Base-by-base conservation (phyloP, 2,888 invertebrate genomes). In the Coronaproctus castanopsis region DNA sequence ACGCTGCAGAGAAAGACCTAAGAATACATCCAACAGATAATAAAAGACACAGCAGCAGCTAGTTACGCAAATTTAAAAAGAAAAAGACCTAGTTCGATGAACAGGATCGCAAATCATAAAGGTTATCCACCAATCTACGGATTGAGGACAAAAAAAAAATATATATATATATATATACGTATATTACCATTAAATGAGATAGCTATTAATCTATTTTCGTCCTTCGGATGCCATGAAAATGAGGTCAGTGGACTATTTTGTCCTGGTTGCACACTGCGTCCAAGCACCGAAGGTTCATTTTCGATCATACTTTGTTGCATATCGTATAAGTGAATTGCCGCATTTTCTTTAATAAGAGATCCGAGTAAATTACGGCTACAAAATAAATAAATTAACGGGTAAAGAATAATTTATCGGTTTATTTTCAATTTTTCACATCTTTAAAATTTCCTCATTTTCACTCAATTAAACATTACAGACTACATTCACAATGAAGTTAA, bases 221-320 rank as follows among this genome's bases (percentile, higher is more conserved):
- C 82, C 2, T 76, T 76, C 1, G 86, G 85, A 73, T 95, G 93
- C 90, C 95, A 95, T 48, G 85, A 81, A 71, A 89, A 86, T 62
- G 88, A 83, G 10, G 83, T 80, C 18, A 90, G 72, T 52, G 71
- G 71, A 63, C 73, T 71, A 3, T 71, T 69, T 20, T 71, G 71
- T 55, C 71, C 73, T 56, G 77, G 71, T 36, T 69, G 68, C n/a
- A 82, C 77, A 61, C 79, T 78, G 66, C 87, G 75, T 69, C 87
- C 87, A 36, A 86, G 74, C 54, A 84, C 81, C 48, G 83, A 80
- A 0, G 86, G 82, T 68, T 87, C 87, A 20, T 83, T 80, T 67
- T 87, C 86, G 64, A 82, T 82, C 55, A 74, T 73, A 62, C 78
- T 79, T 68, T 83, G 82, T 66, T 87, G 87, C 62, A 95, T 83